phyloP scores from a whole-genome alignment of 2,797 vertebrate species.

The Poecilia gillii region DNA sequence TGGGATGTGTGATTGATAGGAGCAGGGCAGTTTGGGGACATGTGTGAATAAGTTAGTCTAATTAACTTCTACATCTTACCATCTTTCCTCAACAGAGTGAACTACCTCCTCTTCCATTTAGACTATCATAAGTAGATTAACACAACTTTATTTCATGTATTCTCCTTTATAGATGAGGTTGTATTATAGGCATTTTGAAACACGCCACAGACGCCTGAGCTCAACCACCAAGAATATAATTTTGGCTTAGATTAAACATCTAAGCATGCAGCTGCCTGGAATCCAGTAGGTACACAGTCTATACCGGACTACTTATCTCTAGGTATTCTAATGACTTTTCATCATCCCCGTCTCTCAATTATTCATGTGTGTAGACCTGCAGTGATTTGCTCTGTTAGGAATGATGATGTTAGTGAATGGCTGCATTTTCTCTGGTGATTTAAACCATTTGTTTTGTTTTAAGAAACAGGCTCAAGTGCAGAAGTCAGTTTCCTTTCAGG shows the following conservation, averaged over 20 bases:
- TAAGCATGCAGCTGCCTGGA: not conserved
- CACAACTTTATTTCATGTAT: not conserved
- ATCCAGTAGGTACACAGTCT: not conserved
- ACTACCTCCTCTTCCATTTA: not conserved
- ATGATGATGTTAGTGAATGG: not conserved
- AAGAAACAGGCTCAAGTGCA: not conserved
- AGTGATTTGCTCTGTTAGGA: not conserved
- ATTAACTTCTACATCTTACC: not conserved
- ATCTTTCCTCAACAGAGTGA: not conserved
- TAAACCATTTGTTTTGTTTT: not conserved
- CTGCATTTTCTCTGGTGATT: not conserved
- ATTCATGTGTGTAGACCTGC: not conserved
- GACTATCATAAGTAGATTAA: not conserved
- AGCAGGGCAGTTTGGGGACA: too few relatives aligned
- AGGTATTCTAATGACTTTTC: not conserved
- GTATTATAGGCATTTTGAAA: not conserved
- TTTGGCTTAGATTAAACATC: not conserved
- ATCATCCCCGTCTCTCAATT: not conserved
- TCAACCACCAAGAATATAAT: not conserved
- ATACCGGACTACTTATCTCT: not conserved
- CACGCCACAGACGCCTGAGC: too few relatives aligned
- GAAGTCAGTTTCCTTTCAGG: not conserved
- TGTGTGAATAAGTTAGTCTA: not conserved
- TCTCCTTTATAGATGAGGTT: not conserved
- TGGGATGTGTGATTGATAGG: too few relatives aligned